Conservation (phyloP, 2,113 vertebrate genomes). For the Nettapus auritus region DNA sequence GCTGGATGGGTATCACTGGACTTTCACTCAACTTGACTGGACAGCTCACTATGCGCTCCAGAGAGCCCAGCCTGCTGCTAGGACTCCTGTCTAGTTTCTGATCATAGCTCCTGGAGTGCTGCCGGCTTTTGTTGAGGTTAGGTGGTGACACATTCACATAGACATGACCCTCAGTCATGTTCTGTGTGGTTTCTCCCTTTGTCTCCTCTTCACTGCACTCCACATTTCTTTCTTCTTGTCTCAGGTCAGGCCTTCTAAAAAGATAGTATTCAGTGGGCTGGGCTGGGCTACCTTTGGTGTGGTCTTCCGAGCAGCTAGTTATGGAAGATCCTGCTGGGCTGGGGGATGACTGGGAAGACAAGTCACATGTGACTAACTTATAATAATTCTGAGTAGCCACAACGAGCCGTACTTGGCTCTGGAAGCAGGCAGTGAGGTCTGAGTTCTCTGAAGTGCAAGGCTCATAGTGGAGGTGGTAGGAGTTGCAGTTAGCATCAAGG, state of each 20-base stretch:
- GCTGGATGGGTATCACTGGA: slow-evolving; percentile 63
- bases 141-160: slow-evolving; percentile 93
- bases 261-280: slow-evolving; percentile 95
- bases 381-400: slow-evolving; percentile 99
- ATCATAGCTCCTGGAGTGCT: slow-evolving; percentile 95
- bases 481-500: slow-evolving; percentile 96
- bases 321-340: slow-evolving; percentile 92
- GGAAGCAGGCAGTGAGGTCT: slow-evolving; percentile 89
- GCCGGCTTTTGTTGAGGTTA: slow-evolving; percentile 70
- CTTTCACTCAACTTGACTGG: slow-evolving; percentile 91
- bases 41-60: slow-evolving; percentile 97
- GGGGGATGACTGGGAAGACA: slow-evolving; percentile 95
- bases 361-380: slow-evolving; percentile 95
- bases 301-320: slow-evolving; percentile 94
- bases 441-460: slow-evolving; percentile 74
- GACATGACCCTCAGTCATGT: slow-evolving; percentile 87
- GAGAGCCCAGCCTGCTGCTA: slow-evolving; percentile 81
- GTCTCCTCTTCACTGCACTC: slow-evolving; percentile 40
- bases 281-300: slow-evolving; percentile 86
- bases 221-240: slow-evolving; percentile 60
- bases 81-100: slow-evolving; percentile 89
- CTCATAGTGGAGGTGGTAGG: slow-evolving; percentile 85
- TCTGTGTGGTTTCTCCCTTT: slow-evolving; percentile 19
- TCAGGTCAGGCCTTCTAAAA: slow-evolving; percentile 80
- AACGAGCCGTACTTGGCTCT: slow-evolving; percentile 93